Percentiles rank a stretch among this genome's conserved stretches.
Evolutionary conservation across 1,140 invertebrate genomes (phyloP).

Genomic region (Whitmania pigra): DNA sequence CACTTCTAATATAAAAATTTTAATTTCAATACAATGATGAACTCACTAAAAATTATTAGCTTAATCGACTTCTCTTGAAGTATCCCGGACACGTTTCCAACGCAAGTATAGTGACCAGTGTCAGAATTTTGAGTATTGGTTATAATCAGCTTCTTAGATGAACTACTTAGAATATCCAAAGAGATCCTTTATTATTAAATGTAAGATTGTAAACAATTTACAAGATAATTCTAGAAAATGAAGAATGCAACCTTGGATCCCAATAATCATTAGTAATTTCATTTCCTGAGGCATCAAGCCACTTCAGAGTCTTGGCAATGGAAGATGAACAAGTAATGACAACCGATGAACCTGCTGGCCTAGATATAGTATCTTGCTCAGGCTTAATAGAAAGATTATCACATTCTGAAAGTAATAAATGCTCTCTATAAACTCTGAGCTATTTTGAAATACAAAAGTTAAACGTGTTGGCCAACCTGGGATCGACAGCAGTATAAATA

Average conservation of each 20-base stretch:
- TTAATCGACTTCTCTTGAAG: slow-evolving; percentile 7
- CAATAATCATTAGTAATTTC: neutral
- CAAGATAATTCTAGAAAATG: neutral
- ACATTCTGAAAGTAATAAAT: no score
- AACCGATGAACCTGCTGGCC: slow-evolving; percentile 1
- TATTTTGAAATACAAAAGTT: no score
- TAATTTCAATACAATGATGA: neutral
- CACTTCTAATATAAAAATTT: neutral
- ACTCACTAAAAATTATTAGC: slow-evolving; percentile 5
- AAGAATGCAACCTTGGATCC: neutral
- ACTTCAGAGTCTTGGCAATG: neutral
- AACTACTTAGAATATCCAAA: neutral
- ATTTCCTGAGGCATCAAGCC: neutral
- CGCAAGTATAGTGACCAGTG: neutral
- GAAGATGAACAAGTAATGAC: slow-evolving; percentile 2
- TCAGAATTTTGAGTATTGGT: neutral
- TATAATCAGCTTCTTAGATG: slow-evolving; percentile 4
- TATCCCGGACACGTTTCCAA: slow-evolving; percentile 9
- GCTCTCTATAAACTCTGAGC: no score
- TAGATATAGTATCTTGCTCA: neutral
- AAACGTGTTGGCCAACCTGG: no score
- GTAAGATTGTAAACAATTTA: neutral
- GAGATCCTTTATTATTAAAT: slow-evolving; percentile 1
- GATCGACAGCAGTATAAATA: no score
- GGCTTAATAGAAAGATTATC: no score